Evolutionary conservation across 2,888 invertebrate genomes (phyloP), one percentile per base, ranked within the genome.

Genomic region (Tineola bisselliella): DNA sequence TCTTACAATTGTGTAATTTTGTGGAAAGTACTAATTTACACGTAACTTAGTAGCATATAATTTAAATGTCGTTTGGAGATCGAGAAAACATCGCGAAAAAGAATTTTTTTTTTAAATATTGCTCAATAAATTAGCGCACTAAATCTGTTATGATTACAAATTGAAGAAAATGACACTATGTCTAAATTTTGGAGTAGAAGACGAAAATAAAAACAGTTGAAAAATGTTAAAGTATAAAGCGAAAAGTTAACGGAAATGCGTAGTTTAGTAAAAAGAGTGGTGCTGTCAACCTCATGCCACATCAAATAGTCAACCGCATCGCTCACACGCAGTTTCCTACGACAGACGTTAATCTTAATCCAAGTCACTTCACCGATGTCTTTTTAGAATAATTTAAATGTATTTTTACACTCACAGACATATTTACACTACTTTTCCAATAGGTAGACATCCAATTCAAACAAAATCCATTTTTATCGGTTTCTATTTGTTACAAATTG

Each of bases 1-100:
- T 18, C 52, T 25, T 19, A 25, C 25, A 25, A 58, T 58, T 58
- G 58, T 58, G 33, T 58, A 58, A 58, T 31, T 58, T 33, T 33
- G 30, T 56, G 58, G 58, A 58, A 58, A 58, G 58, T 58, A 54
- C 18, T 18, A 17, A 48, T 48, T 48, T 48, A 54, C 25, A 54
- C 54, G 54, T 54, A 25, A 54, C 25, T 12, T 18, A 54, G 25
- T 48, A 25, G 25, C n/a, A 25, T 54, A 25, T 54, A 54, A 54
- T 54, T 54, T 54, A 25, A 54, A 54, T 25, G 25, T 54, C 54
- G 54, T 54, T 54, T 15, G 48, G 15, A 15, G 17, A 10, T 10
- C 3, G 38, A 38, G 11, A 38, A 38, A 38, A 38, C 38, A n/a
- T 38, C 11, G 38, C 38, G 38, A 12, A 38, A 38, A 38, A 38